Percentiles rank a stretch among this genome's conserved stretches.
These are phyloP conservation scores for Trachelus troglodyta DNA, from an alignment of 2,888 invertebrate species.

Conservation along the genomic window DNA sequence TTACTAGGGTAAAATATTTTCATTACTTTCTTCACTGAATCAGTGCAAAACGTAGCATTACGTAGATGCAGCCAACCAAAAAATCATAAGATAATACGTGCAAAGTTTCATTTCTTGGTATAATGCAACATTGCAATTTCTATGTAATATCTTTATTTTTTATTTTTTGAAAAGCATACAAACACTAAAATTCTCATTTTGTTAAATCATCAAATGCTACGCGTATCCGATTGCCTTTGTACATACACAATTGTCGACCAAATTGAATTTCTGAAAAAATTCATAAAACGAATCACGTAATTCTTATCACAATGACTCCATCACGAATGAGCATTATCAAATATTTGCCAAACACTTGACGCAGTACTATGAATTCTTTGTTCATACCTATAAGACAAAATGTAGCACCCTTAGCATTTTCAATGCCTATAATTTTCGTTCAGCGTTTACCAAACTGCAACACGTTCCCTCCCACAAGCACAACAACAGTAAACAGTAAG, in stretches of 20 bases:
- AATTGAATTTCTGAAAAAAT: neutral
- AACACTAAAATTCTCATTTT: neutral
- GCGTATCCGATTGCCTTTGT: no score
- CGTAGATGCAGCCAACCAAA: neutral
- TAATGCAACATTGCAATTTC: no score
- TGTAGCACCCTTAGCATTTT: neutral
- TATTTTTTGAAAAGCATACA: neutral
- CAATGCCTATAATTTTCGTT: neutral
- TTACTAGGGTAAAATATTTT: neutral
- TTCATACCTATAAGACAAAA: neutral
- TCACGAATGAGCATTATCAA: neutral
- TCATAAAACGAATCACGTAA: neutral
- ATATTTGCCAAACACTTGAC: neutral
- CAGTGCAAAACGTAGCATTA: neutral
- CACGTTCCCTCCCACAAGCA: no score
- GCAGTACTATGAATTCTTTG: neutral
- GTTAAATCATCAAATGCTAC: neutral
- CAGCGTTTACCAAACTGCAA: neutral
- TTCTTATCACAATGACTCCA: neutral
- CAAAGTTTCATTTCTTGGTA: no score
- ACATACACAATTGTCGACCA: no score
- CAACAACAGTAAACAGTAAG: neutral
- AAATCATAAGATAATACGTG: neutral
- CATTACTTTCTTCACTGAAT: neutral
- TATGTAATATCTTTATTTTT: neutral